Percentiles rank a stretch among this genome's conserved stretches.
Conservation (phyloP, 2,113 vertebrate genomes). For the Jacana jacana region DNA sequence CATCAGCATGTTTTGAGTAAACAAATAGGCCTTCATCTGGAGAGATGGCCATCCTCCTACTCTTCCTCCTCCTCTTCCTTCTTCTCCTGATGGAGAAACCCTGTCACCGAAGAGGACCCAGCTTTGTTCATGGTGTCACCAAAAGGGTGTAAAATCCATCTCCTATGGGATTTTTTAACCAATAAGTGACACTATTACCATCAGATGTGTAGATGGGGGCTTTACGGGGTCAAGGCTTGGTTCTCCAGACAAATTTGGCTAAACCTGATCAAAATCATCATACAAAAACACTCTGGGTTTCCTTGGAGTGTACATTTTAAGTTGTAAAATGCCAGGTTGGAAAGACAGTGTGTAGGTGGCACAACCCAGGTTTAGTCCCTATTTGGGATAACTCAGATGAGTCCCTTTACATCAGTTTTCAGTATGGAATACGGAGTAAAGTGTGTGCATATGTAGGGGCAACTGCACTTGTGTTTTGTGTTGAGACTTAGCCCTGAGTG, state of each 20-base stretch:
- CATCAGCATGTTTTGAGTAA: not conserved
- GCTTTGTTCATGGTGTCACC: not conserved
- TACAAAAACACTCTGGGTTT: not conserved
- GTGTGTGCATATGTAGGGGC: not conserved
- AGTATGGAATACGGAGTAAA: not conserved
- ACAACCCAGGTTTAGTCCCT: not conserved
- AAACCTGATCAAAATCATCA: not conserved
- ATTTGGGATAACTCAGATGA: not conserved
- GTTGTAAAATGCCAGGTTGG: not conserved
- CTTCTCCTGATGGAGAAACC: not conserved
- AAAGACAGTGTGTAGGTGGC: not conserved
- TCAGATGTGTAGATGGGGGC: not conserved
- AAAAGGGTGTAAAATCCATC: not conserved
- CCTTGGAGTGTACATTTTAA: rapidly evolving
- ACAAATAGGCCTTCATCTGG: not conserved
- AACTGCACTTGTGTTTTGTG: not conserved
- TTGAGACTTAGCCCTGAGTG: not conserved
- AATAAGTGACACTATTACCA: not conserved
- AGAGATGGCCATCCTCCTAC: not conserved
- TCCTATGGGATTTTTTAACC: not conserved
- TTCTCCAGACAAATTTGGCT: not conserved
- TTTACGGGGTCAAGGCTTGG: not conserved
- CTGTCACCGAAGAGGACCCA: not conserved
- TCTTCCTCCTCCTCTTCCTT: not conserved
- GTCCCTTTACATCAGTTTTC: not conserved